Base-by-base conservation (phyloP, 2,888 invertebrate species). In the Ametastegia equiseti region DNA sequence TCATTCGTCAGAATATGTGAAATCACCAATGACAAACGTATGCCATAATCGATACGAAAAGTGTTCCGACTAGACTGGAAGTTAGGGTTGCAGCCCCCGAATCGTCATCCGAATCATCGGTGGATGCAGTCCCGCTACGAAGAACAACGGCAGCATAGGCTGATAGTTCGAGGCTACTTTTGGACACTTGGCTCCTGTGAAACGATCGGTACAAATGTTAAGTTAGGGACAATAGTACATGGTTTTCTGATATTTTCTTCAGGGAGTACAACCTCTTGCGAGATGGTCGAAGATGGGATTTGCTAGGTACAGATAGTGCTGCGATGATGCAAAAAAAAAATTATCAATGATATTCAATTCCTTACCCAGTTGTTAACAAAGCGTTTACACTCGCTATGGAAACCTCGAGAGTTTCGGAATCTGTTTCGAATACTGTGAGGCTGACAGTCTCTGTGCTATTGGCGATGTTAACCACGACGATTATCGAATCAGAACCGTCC, bases 401-500 rank as follows among this genome's bases (percentile, higher is more conserved):
- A 3, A 95, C 93, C 77, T 92, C 89, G 23, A 94, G 84, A 71
- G 91, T 86, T 1, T 91, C 90, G 2, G 89, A 87, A 1, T 93
- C 91, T 78, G 93, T 92, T 79, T 93, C 92, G 57, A 94, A 93
- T 81, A 92, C 92, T 7, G 91, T 92, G 71, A 95, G 89, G 90
- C 95, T 93, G 23, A 96, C 92, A 4, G 89, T 90, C 87, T 94
- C 93, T 0, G 92, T 86, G 33, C 90, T 84, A n/a, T 92, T 87
- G 67, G 93, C 94, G 57, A 95, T 92, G 92, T 95, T 95, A 15
- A 95, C 90, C 0, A 95, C 87, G 2, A 94, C 92, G 45, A 88
- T 88, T 82, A 89, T 83, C 0, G 91, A 88, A 81, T 92, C 90
- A 82, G 89, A 86, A 1, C 90, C 91, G 42, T 83, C 78, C 13